phyloP scores from a whole-genome alignment of 2,888 invertebrate species.

The Abrostola tripartita region DNA sequence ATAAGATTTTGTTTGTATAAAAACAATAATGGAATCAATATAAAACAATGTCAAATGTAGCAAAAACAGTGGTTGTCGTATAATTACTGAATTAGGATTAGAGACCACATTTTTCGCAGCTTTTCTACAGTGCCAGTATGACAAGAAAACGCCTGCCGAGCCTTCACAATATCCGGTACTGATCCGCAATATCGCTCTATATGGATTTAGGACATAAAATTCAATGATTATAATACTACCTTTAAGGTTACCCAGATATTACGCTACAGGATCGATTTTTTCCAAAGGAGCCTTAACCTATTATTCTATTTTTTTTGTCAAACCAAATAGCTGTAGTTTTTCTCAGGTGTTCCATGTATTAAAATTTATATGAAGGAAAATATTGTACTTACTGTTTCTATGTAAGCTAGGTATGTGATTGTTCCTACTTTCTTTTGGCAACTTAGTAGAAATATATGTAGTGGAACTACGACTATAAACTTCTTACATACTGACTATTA shows the following conservation, averaged over 20 bases:
- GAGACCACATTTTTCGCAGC: not conserved
- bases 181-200: conserved; percentile 69
- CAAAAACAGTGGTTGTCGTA: no score
- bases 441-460: no score
- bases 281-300: conserved; percentile 11
- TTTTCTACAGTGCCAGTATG: conserved; percentile 48
- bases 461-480: no score
- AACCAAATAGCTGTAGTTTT: conserved; percentile 12
- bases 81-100: not conserved
- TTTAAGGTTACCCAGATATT: conserved; percentile 29
- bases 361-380: conserved; percentile 11
- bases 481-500: no score
- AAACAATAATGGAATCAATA: no score
- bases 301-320: conserved; percentile 19
- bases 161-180: conserved; percentile 71
- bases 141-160: conserved; percentile 55
- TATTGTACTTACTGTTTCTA: not conserved
- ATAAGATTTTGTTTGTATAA: no score
- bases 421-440: no score
- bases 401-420: not conserved
- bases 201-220: conserved; percentile 74
- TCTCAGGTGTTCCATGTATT: conserved; percentile 22
- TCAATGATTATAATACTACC: conserved; percentile 67
- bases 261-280: conserved; percentile 14
- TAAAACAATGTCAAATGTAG: no score